Conservation (phyloP, 2,113 vertebrate genomes). For the Propithecus coquereli region DNA sequence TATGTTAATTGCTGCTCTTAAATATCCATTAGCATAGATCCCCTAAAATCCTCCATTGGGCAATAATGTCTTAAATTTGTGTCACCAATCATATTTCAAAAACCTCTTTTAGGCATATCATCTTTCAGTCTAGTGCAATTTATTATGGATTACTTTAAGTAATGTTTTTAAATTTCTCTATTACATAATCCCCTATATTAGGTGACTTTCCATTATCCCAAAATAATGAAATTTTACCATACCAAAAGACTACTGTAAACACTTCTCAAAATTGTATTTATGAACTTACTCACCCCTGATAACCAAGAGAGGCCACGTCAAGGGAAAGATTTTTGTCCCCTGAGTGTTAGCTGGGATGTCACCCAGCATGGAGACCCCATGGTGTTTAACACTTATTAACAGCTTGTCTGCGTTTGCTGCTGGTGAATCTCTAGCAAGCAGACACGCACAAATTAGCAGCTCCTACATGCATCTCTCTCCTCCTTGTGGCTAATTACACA, state of each 20-base stretch:
- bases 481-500: background rate
- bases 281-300: background rate
- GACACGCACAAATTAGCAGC: background rate
- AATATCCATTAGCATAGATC: conserved; percentile 19
- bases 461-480: background rate
- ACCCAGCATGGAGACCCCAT: background rate
- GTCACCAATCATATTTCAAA: conserved; percentile 31
- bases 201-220: background rate
- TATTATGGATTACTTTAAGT: background rate
- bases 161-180: background rate
- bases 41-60: background rate
- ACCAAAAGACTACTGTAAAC: background rate
- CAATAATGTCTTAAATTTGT: background rate
- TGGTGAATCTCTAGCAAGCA: background rate
- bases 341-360: background rate
- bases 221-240: background rate
- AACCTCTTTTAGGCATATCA: background rate
- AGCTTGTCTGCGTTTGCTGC: background rate
- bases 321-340: background rate
- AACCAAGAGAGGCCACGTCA: background rate
- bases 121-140: background rate
- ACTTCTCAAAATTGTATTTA: background rate
- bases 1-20: conserved; percentile 66
- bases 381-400: background rate
- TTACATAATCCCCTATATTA: background rate